Evolutionary conservation across 1,140 invertebrate species (phyloP), one percentile per base, ranked within the genome.

Genomic region (Leptopilina boulardi): DNA sequence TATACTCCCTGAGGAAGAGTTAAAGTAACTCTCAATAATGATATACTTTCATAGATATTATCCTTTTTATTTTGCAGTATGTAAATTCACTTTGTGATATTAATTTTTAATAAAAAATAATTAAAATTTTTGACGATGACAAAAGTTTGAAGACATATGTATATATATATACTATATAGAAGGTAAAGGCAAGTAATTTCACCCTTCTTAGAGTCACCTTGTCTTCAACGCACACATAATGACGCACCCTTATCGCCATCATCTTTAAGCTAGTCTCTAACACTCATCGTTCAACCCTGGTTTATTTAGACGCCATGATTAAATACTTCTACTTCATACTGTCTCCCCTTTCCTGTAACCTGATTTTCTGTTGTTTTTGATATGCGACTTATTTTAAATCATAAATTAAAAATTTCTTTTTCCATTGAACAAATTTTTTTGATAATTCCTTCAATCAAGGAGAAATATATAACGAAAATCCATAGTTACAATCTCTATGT

Each of bases 281-380:
- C 85, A 78, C 81, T 80, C 82, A 86, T 83, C 84, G 83, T 86
- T 87, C 85, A 86, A 82, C 80, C 79, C 80, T 86, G 85, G 80
- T 86, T 87, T 86, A 86, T 86, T 87, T 86, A 84, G 82, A 85
- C 73, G 77, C 78, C 86, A n/a, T 86, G 86, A 87, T 86, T 86
- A 86, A 87, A 86, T 86, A 85, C 85, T 86, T 86, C 77, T 85
- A 44, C 74, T 76, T 73, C 76, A 73, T 77, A 44, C 23, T 41
- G 34, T 38, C 76, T 76, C 38, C 73, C 66, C 70, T 59, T n/a
- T 70, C 42, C 76, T 47, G 44, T 70, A 59, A 75, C 56, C 41
- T 76, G 66, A 38, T 66, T 15, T 23, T 44, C 11, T 34, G 41
- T 23, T n/a, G n/a, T n/a, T n/a, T n/a, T n/a, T n/a, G n/a, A n/a